A percentile compares a stretch with the other conserved stretches of the same genome.
Evolutionary conservation across 2,888 invertebrate species (phyloP).

Genomic region (Meloe dianella): DNA sequence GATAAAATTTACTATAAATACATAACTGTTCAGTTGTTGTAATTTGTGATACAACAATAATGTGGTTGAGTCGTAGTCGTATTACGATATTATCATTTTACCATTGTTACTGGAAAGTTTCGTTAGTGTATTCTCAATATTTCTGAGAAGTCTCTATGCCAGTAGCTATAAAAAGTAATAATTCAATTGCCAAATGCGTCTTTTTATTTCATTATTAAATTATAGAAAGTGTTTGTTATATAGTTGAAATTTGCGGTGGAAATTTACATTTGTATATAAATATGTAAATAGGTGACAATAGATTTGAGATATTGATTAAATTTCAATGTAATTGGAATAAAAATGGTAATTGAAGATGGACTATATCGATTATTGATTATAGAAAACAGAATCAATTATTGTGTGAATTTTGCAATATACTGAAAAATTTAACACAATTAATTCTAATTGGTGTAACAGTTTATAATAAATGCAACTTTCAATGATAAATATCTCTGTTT

Average conservation of each 20-base stretch:
- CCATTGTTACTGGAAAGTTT: background rate
- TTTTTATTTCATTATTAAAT: background rate
- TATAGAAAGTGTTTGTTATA: slow-evolving; percentile 1
- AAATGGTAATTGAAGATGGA: background rate
- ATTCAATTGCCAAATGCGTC: background rate
- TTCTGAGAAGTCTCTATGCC: background rate
- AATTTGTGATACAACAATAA: too few species aligned
- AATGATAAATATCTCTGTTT: slow-evolving; percentile 8
- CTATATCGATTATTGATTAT: background rate
- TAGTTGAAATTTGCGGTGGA: background rate
- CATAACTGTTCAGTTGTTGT: too few species aligned
- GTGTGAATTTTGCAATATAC: slow-evolving; percentile 1
- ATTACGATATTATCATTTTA: too few species aligned
- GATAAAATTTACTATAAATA: too few species aligned
- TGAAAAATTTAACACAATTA: background rate
- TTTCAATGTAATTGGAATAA: background rate
- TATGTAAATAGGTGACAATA: background rate
- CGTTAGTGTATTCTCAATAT: background rate
- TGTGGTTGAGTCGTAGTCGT: too few species aligned
- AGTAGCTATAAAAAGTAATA: slow-evolving; percentile 9
- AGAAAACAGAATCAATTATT: background rate
- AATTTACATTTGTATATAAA: background rate
- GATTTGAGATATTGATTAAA: background rate
- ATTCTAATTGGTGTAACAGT: slow-evolving; percentile 2
- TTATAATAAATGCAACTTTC: background rate